Evolutionary conservation across 2,888 invertebrate genomes (phyloP).

Genomic region (Caenorhabditis sp.): DNA sequence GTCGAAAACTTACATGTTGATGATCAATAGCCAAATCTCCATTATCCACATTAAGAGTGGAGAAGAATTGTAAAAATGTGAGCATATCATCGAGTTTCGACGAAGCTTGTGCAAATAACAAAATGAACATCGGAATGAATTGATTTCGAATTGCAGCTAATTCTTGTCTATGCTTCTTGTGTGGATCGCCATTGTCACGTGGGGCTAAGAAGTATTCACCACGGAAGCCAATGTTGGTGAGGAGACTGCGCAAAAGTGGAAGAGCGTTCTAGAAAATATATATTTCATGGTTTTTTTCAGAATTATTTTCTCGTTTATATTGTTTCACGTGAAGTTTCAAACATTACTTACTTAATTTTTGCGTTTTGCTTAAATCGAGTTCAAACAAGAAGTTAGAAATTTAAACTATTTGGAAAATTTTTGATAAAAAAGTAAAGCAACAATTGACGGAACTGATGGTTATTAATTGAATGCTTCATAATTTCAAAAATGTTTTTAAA

Average conservation of each 20-base stretch:
- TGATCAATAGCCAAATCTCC: constrained; percentile 22
- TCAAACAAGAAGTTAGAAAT: too few relatives aligned
- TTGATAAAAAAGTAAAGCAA: too few relatives aligned
- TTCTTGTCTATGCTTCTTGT: constrained; percentile 14
- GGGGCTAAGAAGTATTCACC: constrained; percentile 23
- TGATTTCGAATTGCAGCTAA: constrained; percentile 21
- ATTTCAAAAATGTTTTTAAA: too few relatives aligned
- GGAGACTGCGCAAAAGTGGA: constrained; percentile 24
- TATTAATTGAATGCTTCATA: too few relatives aligned
- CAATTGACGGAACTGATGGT: too few relatives aligned
- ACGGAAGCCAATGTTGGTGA: constrained; percentile 28
- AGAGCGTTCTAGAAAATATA: constrained; percentile 24
- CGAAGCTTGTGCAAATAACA: constrained; percentile 15
- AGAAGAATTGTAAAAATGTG: constrained; percentile 22
- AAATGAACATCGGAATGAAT: constrained; percentile 16
- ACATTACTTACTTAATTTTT: too few relatives aligned
- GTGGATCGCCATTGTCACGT: constrained; percentile 17
- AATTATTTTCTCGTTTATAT: neutral
- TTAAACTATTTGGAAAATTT: too few relatives aligned
- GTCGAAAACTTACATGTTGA: neutral
- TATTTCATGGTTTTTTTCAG: neutral
- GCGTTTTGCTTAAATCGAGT: too few relatives aligned
- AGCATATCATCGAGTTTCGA: constrained; percentile 14
- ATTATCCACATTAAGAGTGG: constrained; percentile 13
- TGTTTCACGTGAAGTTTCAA: too few relatives aligned